Base-by-base conservation (phyloP, 64 coral and sea anemone species). In the Stichodactyla helianthus region DNA sequence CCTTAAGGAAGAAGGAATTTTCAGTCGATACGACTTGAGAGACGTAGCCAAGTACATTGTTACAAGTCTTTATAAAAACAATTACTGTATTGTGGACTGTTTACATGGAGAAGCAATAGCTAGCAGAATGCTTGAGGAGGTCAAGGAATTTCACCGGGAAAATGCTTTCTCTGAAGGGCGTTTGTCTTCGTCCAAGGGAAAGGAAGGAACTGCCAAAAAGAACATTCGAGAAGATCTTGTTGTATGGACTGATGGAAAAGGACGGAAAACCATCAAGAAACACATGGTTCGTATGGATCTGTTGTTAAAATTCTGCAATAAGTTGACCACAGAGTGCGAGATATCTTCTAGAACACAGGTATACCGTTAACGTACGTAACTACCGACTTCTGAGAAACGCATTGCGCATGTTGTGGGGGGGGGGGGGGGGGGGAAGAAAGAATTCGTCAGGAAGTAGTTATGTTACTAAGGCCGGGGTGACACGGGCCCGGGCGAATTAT, bases 251-350 rank as follows among this genome's bases (percentile, higher is more conserved):
- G 59, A 63, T 60, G 83, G 83, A 6, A 63, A 60, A 27, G 83
- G 59, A 50, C n/a, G n/a, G 17, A 84, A 84, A 31, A 20, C 83
- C 10, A 63, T 84, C 6, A 51, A 84, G 59, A 84, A 51, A 54
- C 83, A 84, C 16, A 84, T 84, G 83, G 26, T 20, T 84, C 83
- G 59, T 50, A 84, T 84, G 83, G 83, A 84, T 50, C 27, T 60
- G 20, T 84, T 84, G 23, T 35, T 84, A 14, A 60, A 28, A 15
- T 54, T 60, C 26, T 84, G 83, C 31, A 84, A 84, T 54, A 84
- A 84, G 55, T 84, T 54, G 1, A 60, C n/a, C 0, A 57, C 10
- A 12, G 83, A 63, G 14, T 35, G 44, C 7, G 83, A 84, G 27
- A 62, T 84, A 26, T 84, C 83, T 50, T 60, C 54, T 19, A 84